These are phyloP conservation scores for Montipora cactus DNA, from an alignment of 64 coral and sea anemone species.

Conservation along the genomic window DNA sequence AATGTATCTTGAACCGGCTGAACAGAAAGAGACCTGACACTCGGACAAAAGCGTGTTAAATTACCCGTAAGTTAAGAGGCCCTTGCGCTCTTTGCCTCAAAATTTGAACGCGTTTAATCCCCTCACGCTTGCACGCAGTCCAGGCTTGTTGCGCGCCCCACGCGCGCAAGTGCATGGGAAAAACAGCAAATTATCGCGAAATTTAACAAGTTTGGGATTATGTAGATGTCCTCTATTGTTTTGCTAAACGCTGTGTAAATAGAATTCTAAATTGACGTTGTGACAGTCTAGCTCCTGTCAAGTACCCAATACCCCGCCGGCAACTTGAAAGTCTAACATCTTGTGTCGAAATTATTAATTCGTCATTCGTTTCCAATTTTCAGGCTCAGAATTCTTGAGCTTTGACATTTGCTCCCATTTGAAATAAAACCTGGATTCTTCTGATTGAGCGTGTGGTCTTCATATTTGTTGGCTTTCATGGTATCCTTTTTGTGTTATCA, in stretches of 20 bases:
- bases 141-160: not conserved
- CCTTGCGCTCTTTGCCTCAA: not conserved
- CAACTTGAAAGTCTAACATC: not conserved
- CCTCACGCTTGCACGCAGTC: not conserved
- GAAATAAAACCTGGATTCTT: conserved; percentile 49
- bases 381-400: not conserved
- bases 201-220: conserved; percentile 59
- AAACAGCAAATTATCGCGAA: conserved; percentile 51
- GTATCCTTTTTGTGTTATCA: conserved; percentile 1
- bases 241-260: conserved; percentile 72
- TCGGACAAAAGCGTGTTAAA: conserved; percentile 46
- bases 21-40: conserved; percentile 53
- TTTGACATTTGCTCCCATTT: conserved; percentile 20
- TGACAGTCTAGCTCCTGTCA: conserved; percentile 51
- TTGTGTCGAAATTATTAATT: conserved; percentile 16
- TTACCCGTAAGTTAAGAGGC: conserved; percentile 9
- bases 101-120: conserved; percentile 37
- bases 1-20: conserved; percentile 77
- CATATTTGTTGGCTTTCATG: conserved; percentile 10
- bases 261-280: conserved; percentile 64
- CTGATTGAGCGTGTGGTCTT: not conserved
- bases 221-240: conserved; percentile 74
- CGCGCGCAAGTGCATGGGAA: conserved; percentile 3
- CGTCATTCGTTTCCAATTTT: conserved; percentile 56
- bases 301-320: conserved; percentile 10